Conservation (phyloP, 2,888 invertebrate genomes). For the Nymphalis polychloros region DNA sequence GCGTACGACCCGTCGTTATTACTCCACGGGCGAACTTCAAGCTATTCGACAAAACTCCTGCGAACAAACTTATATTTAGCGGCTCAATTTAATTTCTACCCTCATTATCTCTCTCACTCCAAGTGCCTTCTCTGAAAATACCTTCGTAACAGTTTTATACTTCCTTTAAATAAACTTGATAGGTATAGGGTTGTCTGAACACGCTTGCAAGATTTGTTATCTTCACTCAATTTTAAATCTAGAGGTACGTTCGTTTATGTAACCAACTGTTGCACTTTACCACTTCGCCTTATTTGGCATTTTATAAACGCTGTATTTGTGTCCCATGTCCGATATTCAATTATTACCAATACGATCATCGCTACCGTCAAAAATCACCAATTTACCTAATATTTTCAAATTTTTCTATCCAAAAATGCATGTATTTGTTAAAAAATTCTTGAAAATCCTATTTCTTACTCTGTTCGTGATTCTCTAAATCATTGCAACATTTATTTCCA, state of each 20-base stretch:
- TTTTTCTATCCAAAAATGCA: constrained; percentile 29
- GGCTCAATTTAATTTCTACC: constrained; percentile 51
- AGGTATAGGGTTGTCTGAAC: constrained; percentile 5
- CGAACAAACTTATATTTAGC: constrained; percentile 93
- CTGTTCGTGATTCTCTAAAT: constrained; percentile 25
- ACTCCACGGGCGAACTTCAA: constrained; percentile 89
- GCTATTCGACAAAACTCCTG: constrained; percentile 90
- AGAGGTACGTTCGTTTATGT: constrained; percentile 35
- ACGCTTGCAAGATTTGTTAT: constrained; percentile 14
- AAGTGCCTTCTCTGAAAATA: constrained; percentile 65
- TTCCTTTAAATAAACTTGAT: constrained; percentile 22
- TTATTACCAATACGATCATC: background rate
- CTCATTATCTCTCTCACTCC: constrained; percentile 48
- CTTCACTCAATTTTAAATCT: constrained; percentile 11
- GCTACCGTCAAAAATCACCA: constrained; percentile 12
- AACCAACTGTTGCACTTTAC: constrained; percentile 29
- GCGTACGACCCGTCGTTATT: constrained; percentile 87
- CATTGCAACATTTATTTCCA: constrained; percentile 19
- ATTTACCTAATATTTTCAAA: constrained; percentile 16
- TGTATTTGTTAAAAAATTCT: constrained; percentile 29
- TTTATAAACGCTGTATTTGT: constrained; percentile 20
- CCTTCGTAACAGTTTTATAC: constrained; percentile 46
- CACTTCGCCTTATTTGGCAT: constrained; percentile 35
- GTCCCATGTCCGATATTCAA: constrained; percentile 12
- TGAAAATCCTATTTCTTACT: constrained; percentile 14